Conservation (phyloP, 2,888 invertebrate genomes). For the Troilus luridus region DNA sequence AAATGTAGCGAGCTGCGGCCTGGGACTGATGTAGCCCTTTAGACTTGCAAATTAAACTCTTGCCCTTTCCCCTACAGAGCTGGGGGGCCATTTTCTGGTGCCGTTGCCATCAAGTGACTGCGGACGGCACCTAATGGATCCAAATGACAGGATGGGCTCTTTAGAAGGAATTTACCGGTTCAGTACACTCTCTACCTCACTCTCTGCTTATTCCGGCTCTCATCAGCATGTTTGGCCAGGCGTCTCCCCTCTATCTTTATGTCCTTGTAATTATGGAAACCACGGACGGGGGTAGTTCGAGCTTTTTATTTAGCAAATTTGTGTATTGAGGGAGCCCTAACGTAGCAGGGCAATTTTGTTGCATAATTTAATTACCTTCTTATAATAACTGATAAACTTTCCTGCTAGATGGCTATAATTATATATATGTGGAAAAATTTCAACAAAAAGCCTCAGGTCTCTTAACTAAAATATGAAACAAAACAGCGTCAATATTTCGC, state of each 20-base stretch:
- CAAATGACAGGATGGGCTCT: slow-evolving; percentile 38
- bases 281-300: neutral
- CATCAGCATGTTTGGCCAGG: neutral
- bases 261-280: neutral
- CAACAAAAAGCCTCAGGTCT: no score
- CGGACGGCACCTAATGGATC: slow-evolving; percentile 47
- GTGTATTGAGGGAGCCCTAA: neutral
- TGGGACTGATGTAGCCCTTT: slow-evolving; percentile 42
- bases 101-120: slow-evolving; percentile 41
- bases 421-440: no score
- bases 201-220: neutral
- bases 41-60: slow-evolving; percentile 50
- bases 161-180: slow-evolving; percentile 42
- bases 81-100: slow-evolving; percentile 15
- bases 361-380: no score
- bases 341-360: neutral
- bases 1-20: slow-evolving; percentile 43
- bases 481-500: no score
- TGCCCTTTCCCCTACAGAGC: slow-evolving; percentile 32
- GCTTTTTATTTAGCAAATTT: neutral
- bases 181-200: slow-evolving; percentile 11
- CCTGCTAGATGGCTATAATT: no score
- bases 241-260: neutral
- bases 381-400: no score
- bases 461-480: no score